Evolutionary conservation across 2,888 invertebrate species (phyloP), one percentile per base, ranked within the genome.

Genomic region (Sylvicola fuscatus): DNA sequence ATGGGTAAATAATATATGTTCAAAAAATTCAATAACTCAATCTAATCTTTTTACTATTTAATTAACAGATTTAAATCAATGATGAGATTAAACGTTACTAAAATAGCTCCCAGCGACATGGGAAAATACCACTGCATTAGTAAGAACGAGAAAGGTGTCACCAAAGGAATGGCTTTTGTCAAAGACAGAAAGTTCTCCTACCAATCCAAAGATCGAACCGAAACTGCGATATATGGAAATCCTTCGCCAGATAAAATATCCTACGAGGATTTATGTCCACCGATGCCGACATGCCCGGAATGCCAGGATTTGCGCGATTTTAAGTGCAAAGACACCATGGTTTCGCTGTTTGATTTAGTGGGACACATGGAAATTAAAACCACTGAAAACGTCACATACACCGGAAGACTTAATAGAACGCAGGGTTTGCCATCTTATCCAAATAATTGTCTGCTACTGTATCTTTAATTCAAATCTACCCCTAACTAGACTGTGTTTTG

Each of bases 91-190:
- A 82, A 78, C 47, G 73, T 89, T 34, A 72, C 70, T 2, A 66
- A 70, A 40, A 60, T 84, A 27, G 66, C 66, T 28, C 60, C 65
- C 4, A 60, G 67, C 36, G 89, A 90, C 51, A 66, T 75, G 37
- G 73, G 74, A 12, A 66, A 70, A 41, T 90, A 87, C 56, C 73
- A 79, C 50, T 90, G 90, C 50, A 72, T 83, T 36, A 79, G 76
- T 38, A 84, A 83, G 52, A 90, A 89, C 50, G 79, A 80, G 44
- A 61, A 82, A 15, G 78, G 82, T 43, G 72, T 73, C 32, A 81
- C 83, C 1, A 76, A 73, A 50, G 89, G 84, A 12, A 65, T 66
- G 36, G 66, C 81, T 41, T 68, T 67, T 38, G 54, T 80, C 27
- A 68, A 70, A 49, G 76, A 80, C 74, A 59, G 54, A 56, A 28